A percentile compares a stretch with the other conserved stretches of the same genome.
phyloP scores from a whole-genome alignment of 2,888 invertebrate species.

The Diplazon laetatorius region DNA sequence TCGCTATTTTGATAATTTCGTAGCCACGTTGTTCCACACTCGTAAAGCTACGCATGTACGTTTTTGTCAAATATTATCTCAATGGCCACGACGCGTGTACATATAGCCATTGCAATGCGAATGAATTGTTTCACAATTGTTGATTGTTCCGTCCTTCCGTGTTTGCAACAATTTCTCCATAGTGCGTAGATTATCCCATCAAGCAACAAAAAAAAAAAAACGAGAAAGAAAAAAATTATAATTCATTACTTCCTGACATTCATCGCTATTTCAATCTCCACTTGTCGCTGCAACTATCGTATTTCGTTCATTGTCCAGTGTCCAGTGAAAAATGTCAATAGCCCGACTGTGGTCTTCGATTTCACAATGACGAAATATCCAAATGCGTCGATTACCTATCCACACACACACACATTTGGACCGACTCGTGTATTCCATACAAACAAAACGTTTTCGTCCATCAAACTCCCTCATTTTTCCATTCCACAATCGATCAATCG shows the following conservation, averaged over 20 bases:
- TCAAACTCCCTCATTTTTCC: background rate
- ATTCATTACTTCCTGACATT: slow-evolving; percentile 22
- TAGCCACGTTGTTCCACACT: slow-evolving; percentile 29
- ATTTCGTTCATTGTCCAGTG: slow-evolving; percentile 43
- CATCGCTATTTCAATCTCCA: slow-evolving; percentile 32
- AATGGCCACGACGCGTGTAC: slow-evolving; percentile 37
- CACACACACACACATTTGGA: background rate
- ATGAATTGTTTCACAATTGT: slow-evolving; percentile 13
- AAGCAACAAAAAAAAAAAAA: slow-evolving; percentile 6
- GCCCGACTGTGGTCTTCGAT: slow-evolving; percentile 6
- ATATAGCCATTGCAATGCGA: slow-evolving; percentile 25
- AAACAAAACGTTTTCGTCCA: slow-evolving; percentile 10
- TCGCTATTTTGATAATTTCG: slow-evolving; percentile 15
- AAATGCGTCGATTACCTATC: background rate
- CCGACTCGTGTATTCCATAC: background rate
- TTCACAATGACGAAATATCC: background rate
- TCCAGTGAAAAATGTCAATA: slow-evolving; percentile 41
- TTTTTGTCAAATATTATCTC: slow-evolving; percentile 35
- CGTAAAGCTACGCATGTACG: slow-evolving; percentile 34
- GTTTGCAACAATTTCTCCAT: slow-evolving; percentile 37
- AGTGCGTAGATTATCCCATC: slow-evolving; percentile 29
- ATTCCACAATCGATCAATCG: slow-evolving; percentile 16
- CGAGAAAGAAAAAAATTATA: too few relatives aligned
- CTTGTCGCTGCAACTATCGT: slow-evolving; percentile 33
- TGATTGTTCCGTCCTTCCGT: slow-evolving; percentile 30